phyloP scores from a whole-genome alignment of 2,113 vertebrate species.

The Vimba vimba region DNA sequence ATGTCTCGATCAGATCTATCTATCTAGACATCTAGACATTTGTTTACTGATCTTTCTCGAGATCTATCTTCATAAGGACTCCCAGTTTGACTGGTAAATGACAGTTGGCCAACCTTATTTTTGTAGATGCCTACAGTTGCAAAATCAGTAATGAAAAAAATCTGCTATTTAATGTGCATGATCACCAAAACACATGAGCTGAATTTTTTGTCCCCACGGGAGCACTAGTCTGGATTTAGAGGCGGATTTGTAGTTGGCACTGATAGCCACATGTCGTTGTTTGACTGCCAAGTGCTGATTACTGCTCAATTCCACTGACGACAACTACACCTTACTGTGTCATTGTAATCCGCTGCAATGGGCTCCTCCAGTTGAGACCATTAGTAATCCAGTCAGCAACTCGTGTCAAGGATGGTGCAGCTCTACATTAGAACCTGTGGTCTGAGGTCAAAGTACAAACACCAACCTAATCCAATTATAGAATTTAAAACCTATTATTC shows the following conservation, averaged over 20 bases:
- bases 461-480: slow-evolving; percentile 18
- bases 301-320: slow-evolving; percentile 63
- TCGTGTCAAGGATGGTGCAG: slow-evolving; percentile 51
- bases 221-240: slow-evolving; percentile 9
- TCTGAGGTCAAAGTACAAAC: slow-evolving; percentile 10
- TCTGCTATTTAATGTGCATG: neutral
- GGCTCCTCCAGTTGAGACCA: slow-evolving; percentile 58
- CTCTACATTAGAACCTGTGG: neutral
- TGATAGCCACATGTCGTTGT: neutral
- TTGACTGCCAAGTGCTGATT: slow-evolving; percentile 25
- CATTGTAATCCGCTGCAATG: slow-evolving; percentile 64
- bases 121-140: neutral
- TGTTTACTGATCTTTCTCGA: too few species aligned
- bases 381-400: slow-evolving; percentile 51
- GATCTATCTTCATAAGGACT: neutral
- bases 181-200: neutral
- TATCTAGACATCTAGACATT: too few species aligned
- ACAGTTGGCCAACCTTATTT: neutral
- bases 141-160: neutral
- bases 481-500: slow-evolving; percentile 20
- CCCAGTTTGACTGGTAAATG: neutral
- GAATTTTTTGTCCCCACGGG: too few species aligned
- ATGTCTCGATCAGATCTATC: neutral
- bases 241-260: neutral
- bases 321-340: slow-evolving; percentile 50